Conservation (phyloP, 2,888 invertebrate species). For the Nomada flava region DNA sequence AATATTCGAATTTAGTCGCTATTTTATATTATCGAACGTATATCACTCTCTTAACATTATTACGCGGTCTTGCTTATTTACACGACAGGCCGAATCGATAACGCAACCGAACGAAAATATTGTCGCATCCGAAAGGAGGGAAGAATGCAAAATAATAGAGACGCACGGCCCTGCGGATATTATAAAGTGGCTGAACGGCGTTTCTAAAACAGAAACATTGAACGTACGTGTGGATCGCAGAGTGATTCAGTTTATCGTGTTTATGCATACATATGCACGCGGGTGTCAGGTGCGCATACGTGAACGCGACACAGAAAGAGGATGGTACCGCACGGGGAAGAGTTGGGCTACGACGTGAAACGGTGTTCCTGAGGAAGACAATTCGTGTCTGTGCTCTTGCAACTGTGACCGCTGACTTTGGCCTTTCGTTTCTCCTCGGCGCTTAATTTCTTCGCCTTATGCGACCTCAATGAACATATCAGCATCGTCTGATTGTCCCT, state of each 20-base stretch:
- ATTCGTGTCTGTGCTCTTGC: slow-evolving; percentile 73
- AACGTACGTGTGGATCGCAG: slow-evolving; percentile 2
- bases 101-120: background rate
- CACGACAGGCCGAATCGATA: slow-evolving; percentile 10
- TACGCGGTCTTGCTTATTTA: slow-evolving; percentile 39
- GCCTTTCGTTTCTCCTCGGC: slow-evolving; percentile 74
- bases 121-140: background rate
- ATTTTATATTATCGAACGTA: slow-evolving; percentile 47
- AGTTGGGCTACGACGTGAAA: slow-evolving; percentile 74
- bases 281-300: background rate
- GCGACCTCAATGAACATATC: slow-evolving; percentile 75
- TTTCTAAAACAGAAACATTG: slow-evolving; percentile 10
- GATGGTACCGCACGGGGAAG: background rate
- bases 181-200: background rate
- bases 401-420: slow-evolving; percentile 50
- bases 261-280: background rate
- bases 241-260: slow-evolving; percentile 15
- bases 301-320: slow-evolving; percentile 21
- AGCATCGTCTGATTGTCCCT: slow-evolving; percentile 74
- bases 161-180: background rate
- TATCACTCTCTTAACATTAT: slow-evolving; percentile 31
- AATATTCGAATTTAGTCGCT: slow-evolving; percentile 13
- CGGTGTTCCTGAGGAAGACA: slow-evolving; percentile 79
- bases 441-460: slow-evolving; percentile 73
- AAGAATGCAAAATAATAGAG: background rate